Base-by-base conservation (phyloP, 37 sponge, comb jelly and placozoan genomes). In the Oscarella lobularis region DNA sequence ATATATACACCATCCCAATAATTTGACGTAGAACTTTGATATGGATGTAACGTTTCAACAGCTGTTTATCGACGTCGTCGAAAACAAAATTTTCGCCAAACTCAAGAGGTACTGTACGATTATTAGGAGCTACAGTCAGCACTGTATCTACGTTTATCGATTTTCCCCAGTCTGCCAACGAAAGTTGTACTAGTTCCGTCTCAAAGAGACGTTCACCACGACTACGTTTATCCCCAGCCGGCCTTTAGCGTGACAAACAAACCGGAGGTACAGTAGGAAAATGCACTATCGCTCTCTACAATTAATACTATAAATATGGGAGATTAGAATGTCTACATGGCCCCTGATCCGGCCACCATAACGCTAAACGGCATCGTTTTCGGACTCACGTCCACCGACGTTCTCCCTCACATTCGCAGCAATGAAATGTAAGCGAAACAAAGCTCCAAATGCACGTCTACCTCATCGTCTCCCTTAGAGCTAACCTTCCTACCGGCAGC, bases 151-250 rank as follows among this genome's bases (percentile, higher is more conserved):
- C n/a, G n/a, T n/a, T n/a, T n/a, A n/a, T n/a, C n/a, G n/a, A n/a
- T n/a, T n/a, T n/a, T n/a, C n/a, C n/a, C 39, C 38, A 76, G 84
- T 0, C 38, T 20, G n/a, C 75, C 41, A 20, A 86, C 84, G 36
- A 41, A 71, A 9, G 78, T 92, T 20, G 70, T 92, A 3, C 35
- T 88, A 66, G 38, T 92, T 29, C 93, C 93, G 33, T 88, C 93
- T 33, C 83, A 78, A 72, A 32, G 55, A 33, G 93, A 92, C 67
- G 77, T 77, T 29, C 89, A 92, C 67, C 82, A 77, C 2, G 79
- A 9, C 27, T 41, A 38, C 30, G 87, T 92, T 39, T 92, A 88
- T 68, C 93, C 93, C 2, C 93, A 92, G 68, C 89, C 89, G 33
- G 84, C 93, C 0, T 85, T 86, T 83, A 2, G 33, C 38, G n/a